phyloP scores from a whole-genome alignment of 2,888 invertebrate species.

The Diaphora mendica region DNA sequence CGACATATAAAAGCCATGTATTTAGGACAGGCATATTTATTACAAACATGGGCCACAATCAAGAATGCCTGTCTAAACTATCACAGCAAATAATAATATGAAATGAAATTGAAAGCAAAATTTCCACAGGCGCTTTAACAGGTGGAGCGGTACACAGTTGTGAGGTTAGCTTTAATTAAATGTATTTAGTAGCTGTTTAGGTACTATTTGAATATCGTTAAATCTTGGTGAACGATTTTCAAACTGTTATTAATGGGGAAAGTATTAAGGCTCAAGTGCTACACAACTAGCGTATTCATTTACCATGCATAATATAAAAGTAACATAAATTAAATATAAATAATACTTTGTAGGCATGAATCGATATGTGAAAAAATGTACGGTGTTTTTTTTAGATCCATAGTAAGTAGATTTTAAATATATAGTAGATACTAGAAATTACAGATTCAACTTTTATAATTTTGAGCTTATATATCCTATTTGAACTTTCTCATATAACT shows the following conservation, averaged over 20 bases:
- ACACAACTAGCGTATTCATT: not conserved
- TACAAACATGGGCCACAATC: not conserved
- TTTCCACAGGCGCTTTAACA: constrained; percentile 39
- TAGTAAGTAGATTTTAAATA: too few species aligned
- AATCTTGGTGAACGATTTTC: not conserved
- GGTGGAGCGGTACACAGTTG: constrained; percentile 16
- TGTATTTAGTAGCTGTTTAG: constrained; percentile 20
- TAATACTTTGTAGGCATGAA: too few species aligned
- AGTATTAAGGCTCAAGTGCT: not conserved
- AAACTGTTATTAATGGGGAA: not conserved
- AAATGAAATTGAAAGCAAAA: constrained; percentile 18
- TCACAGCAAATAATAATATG: constrained; percentile 33
- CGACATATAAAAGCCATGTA: too few species aligned
- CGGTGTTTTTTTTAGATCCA: too few species aligned
- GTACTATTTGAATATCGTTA: constrained; percentile 23
- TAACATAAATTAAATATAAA: too few species aligned
- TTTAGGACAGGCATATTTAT: not conserved
- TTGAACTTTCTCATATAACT: too few species aligned
- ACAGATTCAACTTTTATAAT: not conserved
- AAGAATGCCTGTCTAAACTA: constrained; percentile 38
- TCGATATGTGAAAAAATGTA: too few species aligned
- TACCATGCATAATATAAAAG: not conserved
- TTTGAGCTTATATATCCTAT: too few species aligned
- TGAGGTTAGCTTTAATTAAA: constrained; percentile 36
- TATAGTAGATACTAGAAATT: too few species aligned